Evolutionary conservation across 2,888 invertebrate species (phyloP), one percentile per base, ranked within the genome.

Genomic region (Drosophila peninsularis): DNA sequence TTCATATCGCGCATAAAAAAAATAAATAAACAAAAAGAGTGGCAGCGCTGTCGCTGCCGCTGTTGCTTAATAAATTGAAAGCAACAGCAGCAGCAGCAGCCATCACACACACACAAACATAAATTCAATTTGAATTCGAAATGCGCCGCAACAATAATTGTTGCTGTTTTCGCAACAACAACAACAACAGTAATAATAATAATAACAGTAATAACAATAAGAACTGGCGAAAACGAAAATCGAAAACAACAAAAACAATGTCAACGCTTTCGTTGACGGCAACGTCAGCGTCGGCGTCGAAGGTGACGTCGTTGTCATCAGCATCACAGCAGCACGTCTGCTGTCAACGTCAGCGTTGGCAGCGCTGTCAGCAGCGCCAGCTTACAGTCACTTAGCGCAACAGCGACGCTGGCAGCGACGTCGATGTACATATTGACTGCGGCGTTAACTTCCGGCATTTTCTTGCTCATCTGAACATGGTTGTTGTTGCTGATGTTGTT

Each of bases 371-470:
- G 17, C 36, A 34, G 34, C 49, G 42, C 44, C 47, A 49, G 54
- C 61, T 57, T n/a, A 52, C 39, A 54, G 30, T 32, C 54, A 68
- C 47, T 68, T 67, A 67, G 50, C 71, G 41, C 13, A 47, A 24
- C 65, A 56, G 50, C 54, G 69, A 55, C 61, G 72, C 50, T 30
- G 14, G 49, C 77, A 47, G 57, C 56, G 71, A 60, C 65, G 66
- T 27, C 41, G 19, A 45, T 61, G 64, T 64, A 45, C 19, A 56
- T 68, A 83, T 79, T 71, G 74, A 68, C 65, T 67, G 69, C 60
- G 64, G 49, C 69, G 60, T 74, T 85, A 63, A 76, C 82, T 83
- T 88, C 82, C 88, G 82, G 88, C 88, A 82, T 82, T 77, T 82
- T 64, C 71, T 76, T 67, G 85, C 79, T 78, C 82, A 82, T 87